Evolutionary conservation across 2,797 vertebrate genomes (phyloP), one percentile per base, ranked within the genome.

Genomic region (Mormyrops boulengeri): DNA sequence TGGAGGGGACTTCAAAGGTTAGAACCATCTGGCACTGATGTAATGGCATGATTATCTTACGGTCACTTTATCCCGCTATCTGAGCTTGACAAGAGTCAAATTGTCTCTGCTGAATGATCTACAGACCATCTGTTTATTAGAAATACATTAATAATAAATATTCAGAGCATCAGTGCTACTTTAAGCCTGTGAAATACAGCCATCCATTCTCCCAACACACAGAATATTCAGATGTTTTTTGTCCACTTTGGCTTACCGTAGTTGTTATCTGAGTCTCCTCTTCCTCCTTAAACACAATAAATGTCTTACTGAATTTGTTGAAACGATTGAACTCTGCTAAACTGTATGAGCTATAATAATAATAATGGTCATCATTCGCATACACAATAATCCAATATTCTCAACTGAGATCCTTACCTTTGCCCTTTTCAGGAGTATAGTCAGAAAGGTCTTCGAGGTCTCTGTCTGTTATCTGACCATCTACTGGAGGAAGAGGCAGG

Each of bases 351-450:
- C 2, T 82, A 30, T 34, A 85, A 34, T 85, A 85, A 85, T 85
- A 85, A 85, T 52, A 47, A 85, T 87, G 12, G 52, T 85, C n/a
- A 52, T 85, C 2, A 26, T 85, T 50, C 3, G 8, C 49, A 85
- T 38, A 47, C 30, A 41, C 30, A 41, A 41, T 41, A 53, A 52
- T 47, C 77, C 49, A 53, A 53, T 53, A 26, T 30, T 53, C 53
- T 85, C 50, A 53, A 22, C 84, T 50, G 26, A 85, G 47, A 30
- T 14, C 26, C 84, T 92, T 93, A 98, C 97, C 97, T 95, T 96
- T 98, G 89, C 96, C 97, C 93, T 97, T 97, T 91, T 98, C 98
- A 0, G 98, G 98, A 41, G 94, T 96, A 94, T 98, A 98, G 19
- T 50, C 89, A 0, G 91, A 90, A 0, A 97, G 9, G 2, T 93